Percentiles rank a stretch among this genome's conserved stretches.
These are phyloP conservation scores for Paracentrotus lividus DNA, from an alignment of 53 echinoderm and acorn worm genomes.

Conservation along the genomic window DNA sequence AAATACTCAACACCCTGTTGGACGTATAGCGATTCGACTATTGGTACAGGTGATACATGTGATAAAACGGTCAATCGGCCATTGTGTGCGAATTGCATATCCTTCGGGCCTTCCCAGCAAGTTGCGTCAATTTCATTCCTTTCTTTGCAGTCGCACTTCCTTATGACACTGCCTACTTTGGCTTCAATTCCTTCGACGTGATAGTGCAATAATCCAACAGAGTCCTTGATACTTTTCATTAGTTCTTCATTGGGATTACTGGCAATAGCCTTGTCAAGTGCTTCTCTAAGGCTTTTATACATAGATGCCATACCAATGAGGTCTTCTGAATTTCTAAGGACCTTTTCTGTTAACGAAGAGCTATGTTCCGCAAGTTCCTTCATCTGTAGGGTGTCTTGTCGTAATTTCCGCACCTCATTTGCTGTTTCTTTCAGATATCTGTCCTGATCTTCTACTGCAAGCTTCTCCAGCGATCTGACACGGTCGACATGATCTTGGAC, in stretches of 20 bases:
- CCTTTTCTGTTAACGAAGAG: not conserved
- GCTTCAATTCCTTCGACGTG: not conserved
- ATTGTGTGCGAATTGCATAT: not conserved
- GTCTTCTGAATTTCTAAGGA: not conserved
- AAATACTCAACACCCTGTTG: no score
- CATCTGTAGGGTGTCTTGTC: not conserved
- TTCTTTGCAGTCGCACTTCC: not conserved
- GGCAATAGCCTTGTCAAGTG: not conserved
- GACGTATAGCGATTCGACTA: not conserved
- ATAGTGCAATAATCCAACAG: not conserved
- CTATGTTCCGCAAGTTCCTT: not conserved
- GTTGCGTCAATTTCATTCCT: not conserved
- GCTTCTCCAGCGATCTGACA: not conserved
- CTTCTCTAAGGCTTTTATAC: not conserved
- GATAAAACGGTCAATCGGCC: not conserved
- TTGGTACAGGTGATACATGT: not conserved
- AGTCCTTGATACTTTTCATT: not conserved
- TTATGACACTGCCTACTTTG: not conserved
- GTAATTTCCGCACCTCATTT: not conserved
- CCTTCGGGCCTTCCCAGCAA: not conserved
- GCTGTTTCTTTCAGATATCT: not conserved
- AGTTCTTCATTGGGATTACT: not conserved
- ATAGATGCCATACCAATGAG: not conserved
- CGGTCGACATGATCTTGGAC: not conserved
- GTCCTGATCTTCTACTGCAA: not conserved